Percentiles rank a stretch among this genome's conserved stretches.
Conservation (phyloP, 2,113 vertebrate genomes). For the Dasypus novemcinctus region DNA sequence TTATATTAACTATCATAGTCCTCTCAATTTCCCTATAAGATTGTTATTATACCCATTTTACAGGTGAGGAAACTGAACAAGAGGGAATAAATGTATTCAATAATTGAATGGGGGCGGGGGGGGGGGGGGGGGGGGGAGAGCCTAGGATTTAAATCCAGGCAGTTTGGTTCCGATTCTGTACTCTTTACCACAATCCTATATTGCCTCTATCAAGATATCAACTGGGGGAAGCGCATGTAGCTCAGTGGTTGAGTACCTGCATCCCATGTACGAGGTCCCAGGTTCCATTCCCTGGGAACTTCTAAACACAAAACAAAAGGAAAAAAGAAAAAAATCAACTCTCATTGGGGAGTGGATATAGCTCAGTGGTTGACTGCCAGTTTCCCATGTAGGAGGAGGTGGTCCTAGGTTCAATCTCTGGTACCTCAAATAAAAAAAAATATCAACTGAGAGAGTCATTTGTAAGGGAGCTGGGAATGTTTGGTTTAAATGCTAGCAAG, state of each 20-base stretch:
- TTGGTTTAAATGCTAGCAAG: conserved; percentile 19
- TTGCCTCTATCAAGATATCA: neutral
- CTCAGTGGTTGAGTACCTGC: no score
- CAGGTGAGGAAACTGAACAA: conserved; percentile 23
- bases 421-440: no score
- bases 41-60: conserved; percentile 4
- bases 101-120: neutral
- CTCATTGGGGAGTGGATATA: no score
- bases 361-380: no score
- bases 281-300: no score
- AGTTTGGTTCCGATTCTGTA: neutral
- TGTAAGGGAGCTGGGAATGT: neutral
- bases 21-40: neutral
- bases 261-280: no score
- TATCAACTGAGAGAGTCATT: neutral
- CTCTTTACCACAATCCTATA: neutral
- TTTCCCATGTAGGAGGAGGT: no score
- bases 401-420: no score
- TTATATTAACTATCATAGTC: neutral
- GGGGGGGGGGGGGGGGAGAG: neutral
- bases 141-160: neutral
- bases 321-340: no score
- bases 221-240: no score
- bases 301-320: no score
- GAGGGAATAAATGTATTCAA: neutral